Evolutionary conservation across 1,140 invertebrate genomes (phyloP), one percentile per base, ranked within the genome.

Genomic region (Drosophila ambigua): DNA sequence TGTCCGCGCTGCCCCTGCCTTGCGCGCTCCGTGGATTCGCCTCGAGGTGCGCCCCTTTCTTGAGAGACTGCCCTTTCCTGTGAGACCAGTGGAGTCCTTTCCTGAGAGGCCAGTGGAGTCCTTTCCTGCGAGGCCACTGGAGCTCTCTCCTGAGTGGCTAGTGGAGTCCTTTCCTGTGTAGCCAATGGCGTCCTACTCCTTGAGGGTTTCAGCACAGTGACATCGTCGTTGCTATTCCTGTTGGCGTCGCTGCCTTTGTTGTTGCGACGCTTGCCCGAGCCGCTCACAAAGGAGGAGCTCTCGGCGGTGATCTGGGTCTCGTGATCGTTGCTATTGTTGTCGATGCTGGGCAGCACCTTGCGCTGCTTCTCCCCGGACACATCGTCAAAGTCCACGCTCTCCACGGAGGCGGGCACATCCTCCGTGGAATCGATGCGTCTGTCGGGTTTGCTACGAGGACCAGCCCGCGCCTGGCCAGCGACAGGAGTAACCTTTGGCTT

Each of bases 251-350:
- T 60, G 20, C 76, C 58, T 46, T 55, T 67, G 72, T 92, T 93
- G 72, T 92, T 93, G 6, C 91, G 79, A 49, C 90, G 72, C 54
- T 88, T 88, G 13, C 93, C 67, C 4, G 75, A 16, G n/a, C 92
- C 94, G 26, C 94, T 94, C 0, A 95, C 94, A 79, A 96, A 96
- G 0, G 95, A 95, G 0, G 95, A 95, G 2, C 94, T 95, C 91
- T 97, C 96, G 2, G 96, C 95, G 0, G 94, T 93, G 2, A 95
- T 93, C 90, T 97, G 96, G 55, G 94, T 94, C 87, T 97, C 96
- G 8, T 88, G 73, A 8, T 89, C 76, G 20, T 91, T 82, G 52
- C 73, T 89, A 16, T 91, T 91, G 52, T 79, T 91, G 6, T 91
- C 87, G 6, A 88, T 90, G 62, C 46, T 77, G n/a, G 88, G 41